These are phyloP conservation scores for Pterocles burchelli DNA, from an alignment of 2,113 vertebrate species.

Conservation along the genomic window DNA sequence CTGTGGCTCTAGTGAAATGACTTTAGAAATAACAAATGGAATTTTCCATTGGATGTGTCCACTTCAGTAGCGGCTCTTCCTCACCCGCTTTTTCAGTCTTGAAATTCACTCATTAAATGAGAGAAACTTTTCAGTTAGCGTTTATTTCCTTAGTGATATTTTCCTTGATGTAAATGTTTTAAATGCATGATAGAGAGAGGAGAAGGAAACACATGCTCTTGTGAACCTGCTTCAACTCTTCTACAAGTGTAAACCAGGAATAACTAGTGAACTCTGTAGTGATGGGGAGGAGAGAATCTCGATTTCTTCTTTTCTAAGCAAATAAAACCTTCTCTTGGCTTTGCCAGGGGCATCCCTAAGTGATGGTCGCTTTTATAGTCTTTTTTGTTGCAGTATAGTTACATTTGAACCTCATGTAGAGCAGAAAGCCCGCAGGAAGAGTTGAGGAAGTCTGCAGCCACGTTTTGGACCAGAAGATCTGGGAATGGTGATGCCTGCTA, in stretches of 20 bases:
- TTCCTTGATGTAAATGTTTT: not conserved
- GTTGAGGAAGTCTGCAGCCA: not conserved
- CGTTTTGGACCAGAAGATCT: not conserved
- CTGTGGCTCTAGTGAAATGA: not conserved
- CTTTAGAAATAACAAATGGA: not conserved
- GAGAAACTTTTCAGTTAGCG: not conserved
- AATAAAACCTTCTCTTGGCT: not conserved
- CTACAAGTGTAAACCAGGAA: not conserved
- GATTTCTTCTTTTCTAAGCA: not conserved
- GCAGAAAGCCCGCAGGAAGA: not conserved
- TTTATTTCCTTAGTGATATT: not conserved
- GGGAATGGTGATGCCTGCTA: not conserved
- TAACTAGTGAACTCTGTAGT: not conserved
- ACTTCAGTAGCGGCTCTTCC: not conserved
- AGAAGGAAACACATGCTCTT: not conserved
- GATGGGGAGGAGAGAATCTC: not conserved
- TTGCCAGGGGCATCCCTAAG: not conserved
- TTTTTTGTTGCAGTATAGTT: not conserved
- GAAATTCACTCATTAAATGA: not conserved
- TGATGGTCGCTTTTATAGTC: not conserved
- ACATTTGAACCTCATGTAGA: not conserved
- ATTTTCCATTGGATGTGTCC: not conserved
- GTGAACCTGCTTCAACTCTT: not conserved
- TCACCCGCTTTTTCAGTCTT: not conserved
- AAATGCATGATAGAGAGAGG: not conserved